A percentile compares a stretch with the other conserved stretches of the same genome.
Conservation (phyloP, 2,113 vertebrate genomes). For the Syngnathus floridae region DNA sequence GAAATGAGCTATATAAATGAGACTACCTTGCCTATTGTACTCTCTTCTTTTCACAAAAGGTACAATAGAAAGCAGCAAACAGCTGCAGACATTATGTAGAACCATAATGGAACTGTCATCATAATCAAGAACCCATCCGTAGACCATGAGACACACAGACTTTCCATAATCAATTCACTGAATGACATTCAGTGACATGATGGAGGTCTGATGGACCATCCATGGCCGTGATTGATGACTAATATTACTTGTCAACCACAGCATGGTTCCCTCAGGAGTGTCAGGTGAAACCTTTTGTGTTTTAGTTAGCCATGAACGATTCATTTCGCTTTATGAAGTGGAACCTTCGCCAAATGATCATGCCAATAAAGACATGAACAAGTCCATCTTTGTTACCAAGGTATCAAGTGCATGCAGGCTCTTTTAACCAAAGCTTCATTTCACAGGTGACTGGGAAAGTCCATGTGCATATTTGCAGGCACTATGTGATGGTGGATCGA, state of each 20-base stretch:
- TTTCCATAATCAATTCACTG: conserved; percentile 50
- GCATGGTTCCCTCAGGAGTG: conserved; percentile 35
- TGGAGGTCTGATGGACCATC: conserved; percentile 25
- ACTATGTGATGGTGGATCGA: conserved; percentile 20
- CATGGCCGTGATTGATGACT: conserved; percentile 47
- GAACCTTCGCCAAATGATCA: conserved; percentile 37
- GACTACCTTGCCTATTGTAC: conserved; percentile 24
- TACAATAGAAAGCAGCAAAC: conserved; percentile 14
- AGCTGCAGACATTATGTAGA: conserved; percentile 10
- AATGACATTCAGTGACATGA: conserved; percentile 40
- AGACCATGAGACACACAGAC: conserved; percentile 32
- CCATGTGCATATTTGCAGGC: conserved; percentile 1
- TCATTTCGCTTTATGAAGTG: conserved; percentile 54
- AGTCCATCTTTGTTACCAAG: conserved; percentile 15
- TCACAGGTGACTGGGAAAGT: conserved; percentile 40
- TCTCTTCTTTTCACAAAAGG: conserved; percentile 24
- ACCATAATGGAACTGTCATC: conserved; percentile 35
- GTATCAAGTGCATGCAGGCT: conserved; percentile 22
- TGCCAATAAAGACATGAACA: conserved; percentile 43
- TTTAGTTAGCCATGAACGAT: conserved; percentile 40
- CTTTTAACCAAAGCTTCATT: conserved; percentile 37
- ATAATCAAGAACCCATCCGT: conserved; percentile 21
- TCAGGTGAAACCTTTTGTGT: conserved; percentile 49
- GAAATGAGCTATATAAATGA: too few species aligned
- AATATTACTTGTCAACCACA: conserved; percentile 43